These are phyloP conservation scores for Megalurothrips usitatus DNA, from an alignment of 2,888 invertebrate genomes.

Conservation along the genomic window DNA sequence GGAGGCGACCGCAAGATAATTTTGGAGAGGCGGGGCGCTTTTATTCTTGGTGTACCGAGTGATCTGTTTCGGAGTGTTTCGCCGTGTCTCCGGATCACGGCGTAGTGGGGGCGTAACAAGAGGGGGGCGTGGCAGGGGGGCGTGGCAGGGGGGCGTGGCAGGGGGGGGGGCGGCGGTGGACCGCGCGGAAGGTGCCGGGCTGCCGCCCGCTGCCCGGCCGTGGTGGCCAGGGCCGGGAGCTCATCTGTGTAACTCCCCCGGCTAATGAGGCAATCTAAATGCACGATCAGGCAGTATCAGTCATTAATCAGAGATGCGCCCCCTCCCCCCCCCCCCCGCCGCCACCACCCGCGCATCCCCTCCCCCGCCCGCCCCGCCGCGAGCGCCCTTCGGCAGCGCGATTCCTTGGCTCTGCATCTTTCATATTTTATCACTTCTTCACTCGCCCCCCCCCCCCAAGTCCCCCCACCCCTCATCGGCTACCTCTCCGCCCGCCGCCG, in stretches of 20 bases:
- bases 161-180: neutral
- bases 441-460: neutral
- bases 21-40: too few relatives aligned
- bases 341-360: neutral
- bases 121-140: too few relatives aligned
- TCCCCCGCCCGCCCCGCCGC: neutral
- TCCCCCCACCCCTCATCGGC: neutral
- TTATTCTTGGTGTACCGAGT: too few relatives aligned
- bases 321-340: neutral
- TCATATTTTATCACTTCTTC: constrained; percentile 21
- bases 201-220: neutral
- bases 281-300: constrained; percentile 38
- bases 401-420: neutral
- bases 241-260: constrained; percentile 22
- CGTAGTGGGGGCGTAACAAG: neutral
- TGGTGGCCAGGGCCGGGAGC: constrained; percentile 11
- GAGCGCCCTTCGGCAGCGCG: neutral
- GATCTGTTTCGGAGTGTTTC: too few relatives aligned
- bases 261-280: constrained; percentile 38
- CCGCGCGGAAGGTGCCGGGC: neutral
- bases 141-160: neutral
- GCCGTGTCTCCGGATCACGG: too few relatives aligned
- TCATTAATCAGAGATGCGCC: constrained; percentile 36
- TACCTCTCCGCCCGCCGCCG: neutral
- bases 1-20: too few relatives aligned